Evolutionary conservation across 2,888 invertebrate species (phyloP).

Genomic region (Chymomyza caudatula): DNA sequence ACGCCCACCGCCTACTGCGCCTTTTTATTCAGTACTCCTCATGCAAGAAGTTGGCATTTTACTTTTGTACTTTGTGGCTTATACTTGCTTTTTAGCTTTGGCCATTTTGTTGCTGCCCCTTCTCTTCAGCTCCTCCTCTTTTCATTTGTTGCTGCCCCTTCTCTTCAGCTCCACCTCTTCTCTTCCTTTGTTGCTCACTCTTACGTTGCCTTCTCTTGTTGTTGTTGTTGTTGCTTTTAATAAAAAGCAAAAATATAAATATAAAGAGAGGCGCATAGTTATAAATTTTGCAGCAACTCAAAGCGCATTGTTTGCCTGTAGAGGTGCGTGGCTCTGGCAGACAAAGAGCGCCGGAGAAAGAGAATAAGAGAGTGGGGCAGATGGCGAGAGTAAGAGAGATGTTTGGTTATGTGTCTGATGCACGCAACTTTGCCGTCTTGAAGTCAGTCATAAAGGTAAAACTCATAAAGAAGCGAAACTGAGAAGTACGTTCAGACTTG

Average conservation of each 20-base stretch:
- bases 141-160: conserved; percentile 8
- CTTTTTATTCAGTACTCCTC: background rate
- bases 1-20: conserved; percentile 18
- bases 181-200: conserved; percentile 57
- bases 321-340: conserved; percentile 13
- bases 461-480: conserved; percentile 50
- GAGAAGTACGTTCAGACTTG: background rate
- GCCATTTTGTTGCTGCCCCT: conserved; percentile 38
- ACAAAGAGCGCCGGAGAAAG: conserved; percentile 28
- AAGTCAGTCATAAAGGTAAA: conserved; percentile 52
- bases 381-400: conserved; percentile 15
- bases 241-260: conserved; percentile 37
- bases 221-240: conserved; percentile 42
- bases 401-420: conserved; percentile 22
- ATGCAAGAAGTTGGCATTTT: conserved; percentile 58
- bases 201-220: conserved; percentile 21
- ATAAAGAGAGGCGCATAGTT: conserved; percentile 56
- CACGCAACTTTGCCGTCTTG: conserved; percentile 56
- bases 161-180: background rate
- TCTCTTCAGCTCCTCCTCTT: background rate
- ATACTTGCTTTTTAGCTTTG: conserved; percentile 65
- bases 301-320: conserved; percentile 55
- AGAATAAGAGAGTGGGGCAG: background rate
- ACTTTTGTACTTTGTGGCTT: conserved; percentile 69
- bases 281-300: conserved; percentile 57